Percentiles rank a stretch among this genome's conserved stretches.
These are phyloP conservation scores for Marisa cornuarietis DNA, from an alignment of 1,140 invertebrate genomes.

Conservation along the genomic window DNA sequence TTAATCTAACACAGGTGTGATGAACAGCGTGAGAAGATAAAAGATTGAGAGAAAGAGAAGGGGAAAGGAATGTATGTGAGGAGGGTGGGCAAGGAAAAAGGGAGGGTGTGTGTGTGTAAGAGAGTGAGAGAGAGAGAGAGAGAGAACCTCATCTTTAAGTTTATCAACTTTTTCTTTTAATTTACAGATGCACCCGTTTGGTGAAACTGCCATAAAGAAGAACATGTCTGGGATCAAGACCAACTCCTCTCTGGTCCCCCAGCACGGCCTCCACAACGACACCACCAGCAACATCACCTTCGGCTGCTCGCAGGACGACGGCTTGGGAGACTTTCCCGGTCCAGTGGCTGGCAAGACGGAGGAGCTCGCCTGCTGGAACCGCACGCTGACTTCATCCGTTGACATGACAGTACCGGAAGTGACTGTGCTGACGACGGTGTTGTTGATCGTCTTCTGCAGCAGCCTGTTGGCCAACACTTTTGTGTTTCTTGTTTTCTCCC, in stretches of 20 bases:
- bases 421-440: constrained; percentile 31
- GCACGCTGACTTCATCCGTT: neutral
- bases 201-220: neutral
- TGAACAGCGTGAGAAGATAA: neutral
- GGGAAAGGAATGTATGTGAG: too few relatives aligned
- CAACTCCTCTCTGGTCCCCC: constrained; percentile 1
- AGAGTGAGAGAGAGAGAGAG: neutral
- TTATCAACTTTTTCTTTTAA: neutral
- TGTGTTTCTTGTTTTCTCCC: constrained; percentile 72
- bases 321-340: neutral
- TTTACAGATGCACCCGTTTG: neutral
- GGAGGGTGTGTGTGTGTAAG: neutral
- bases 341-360: neutral
- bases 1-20: neutral
- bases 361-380: neutral
- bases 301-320: neutral
- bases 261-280: neutral
- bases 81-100: neutral
- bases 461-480: constrained; percentile 70
- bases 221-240: constrained; percentile 1
- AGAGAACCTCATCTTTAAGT: neutral
- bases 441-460: constrained; percentile 52
- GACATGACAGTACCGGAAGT: constrained; percentile 30
- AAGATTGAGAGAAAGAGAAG: neutral
- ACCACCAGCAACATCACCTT: neutral